Evolutionary conservation across 2,888 invertebrate species (phyloP).

Genomic region (Galerucella nymphaeae): DNA sequence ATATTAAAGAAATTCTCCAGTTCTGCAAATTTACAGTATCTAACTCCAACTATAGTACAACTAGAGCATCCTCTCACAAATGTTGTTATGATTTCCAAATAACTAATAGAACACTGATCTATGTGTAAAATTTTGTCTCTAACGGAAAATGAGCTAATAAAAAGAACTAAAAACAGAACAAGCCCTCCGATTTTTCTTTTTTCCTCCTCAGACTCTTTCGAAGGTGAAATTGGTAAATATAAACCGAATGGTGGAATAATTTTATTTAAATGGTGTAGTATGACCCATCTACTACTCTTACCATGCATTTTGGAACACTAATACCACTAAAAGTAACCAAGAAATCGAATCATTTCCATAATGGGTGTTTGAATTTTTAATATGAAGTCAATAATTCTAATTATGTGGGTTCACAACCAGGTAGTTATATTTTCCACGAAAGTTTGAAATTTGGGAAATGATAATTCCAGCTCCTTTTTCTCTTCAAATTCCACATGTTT

Average conservation of each 20-base stretch:
- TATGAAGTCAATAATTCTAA: background rate
- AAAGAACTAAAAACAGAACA: conserved; percentile 24
- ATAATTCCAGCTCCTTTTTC: too few species aligned
- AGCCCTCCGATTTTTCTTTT: conserved; percentile 29
- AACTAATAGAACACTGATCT: background rate
- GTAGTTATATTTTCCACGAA: background rate
- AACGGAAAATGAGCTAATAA: conserved; percentile 12
- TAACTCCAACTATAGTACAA: conserved; percentile 17
- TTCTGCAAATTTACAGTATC: conserved; percentile 30
- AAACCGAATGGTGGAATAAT: conserved; percentile 24
- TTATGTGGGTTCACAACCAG: background rate
- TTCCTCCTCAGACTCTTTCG: conserved; percentile 1
- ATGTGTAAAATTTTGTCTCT: background rate
- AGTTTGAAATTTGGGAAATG: too few species aligned
- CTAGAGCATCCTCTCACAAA: conserved; percentile 18
- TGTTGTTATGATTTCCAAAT: conserved; percentile 10
- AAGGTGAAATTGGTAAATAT: conserved; percentile 22
- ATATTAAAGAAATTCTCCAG: conserved; percentile 16
- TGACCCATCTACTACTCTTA: background rate
- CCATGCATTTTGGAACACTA: conserved; percentile 9
- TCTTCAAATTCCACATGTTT: too few species aligned
- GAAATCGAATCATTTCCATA: background rate
- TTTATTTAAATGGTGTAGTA: conserved; percentile 20
- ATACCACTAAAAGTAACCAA: background rate
- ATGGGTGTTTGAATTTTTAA: background rate